Evolutionary conservation across 2,797 vertebrate species (phyloP), one percentile per base, ranked within the genome.

Genomic region (Vipera ursinii): DNA sequence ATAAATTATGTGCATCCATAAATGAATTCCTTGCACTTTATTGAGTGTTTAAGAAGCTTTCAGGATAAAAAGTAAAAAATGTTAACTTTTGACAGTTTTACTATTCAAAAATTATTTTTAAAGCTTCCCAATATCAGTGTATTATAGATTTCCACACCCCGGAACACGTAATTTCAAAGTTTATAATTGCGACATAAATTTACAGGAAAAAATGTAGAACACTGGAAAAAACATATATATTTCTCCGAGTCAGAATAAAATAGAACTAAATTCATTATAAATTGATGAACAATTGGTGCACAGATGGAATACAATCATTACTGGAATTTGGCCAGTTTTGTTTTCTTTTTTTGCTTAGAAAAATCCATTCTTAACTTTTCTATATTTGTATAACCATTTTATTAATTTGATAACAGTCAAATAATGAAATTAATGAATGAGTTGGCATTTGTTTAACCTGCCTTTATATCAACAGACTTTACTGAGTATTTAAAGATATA

Each of bases 141-240:
- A 13, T 0, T 22, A 24, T 5, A 8, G 14, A 20, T 44, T 20
- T 82, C 20, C 1, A 8, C 9, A 28, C 4, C 44, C 87, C 86
- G 53, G 0, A 0, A 90, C 87, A 92, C 78, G 89, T 86, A 92
- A 89, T 65, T 82, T 60, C 15, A 92, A 87, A 92, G 63, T 12
- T 88, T 44, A 44, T 57, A 55, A 85, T 61, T n/a, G 86, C 0
- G 87, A 92, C 92, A 57, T 28, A 95, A 90, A 95, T 51, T 91
- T 95, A 93, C 13, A 51, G 91, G 95, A 95, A 94, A 93, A 92
- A 94, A 90, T 94, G 95, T 91, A 96, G 93, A 95, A 95, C 95
- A 91, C 87, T 95, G 93, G 86, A 93, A 95, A 96, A 96, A 94
- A 73, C 65, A 38, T 38, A 38, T 94, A 95, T 6, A 89, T 17